A percentile compares a stretch with the other conserved stretches of the same genome.
phyloP scores from a whole-genome alignment of 2,888 invertebrate genomes.

The Macrosiphum euphorbiae region DNA sequence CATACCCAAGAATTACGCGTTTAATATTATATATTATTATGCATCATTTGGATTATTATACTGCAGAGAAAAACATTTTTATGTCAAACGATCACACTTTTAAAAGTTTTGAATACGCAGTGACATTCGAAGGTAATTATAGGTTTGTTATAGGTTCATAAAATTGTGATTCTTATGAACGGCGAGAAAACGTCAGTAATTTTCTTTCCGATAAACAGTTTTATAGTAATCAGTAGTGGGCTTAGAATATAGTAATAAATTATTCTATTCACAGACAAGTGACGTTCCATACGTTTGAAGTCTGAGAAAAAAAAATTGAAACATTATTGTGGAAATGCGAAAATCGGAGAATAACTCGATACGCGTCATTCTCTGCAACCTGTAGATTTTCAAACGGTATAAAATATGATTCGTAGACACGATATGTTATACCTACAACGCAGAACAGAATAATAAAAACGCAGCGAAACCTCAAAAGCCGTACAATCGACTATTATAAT shows the following conservation, averaged over 20 bases:
- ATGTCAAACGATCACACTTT: neutral
- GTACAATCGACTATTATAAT: neutral
- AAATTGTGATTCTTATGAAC: neutral
- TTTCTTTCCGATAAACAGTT: neutral
- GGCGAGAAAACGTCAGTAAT: neutral
- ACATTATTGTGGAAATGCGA: neutral
- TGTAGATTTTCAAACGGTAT: neutral
- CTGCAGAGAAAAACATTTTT: neutral
- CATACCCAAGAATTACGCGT: neutral
- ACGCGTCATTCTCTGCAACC: neutral
- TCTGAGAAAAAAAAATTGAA: neutral
- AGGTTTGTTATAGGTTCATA: too few relatives aligned
- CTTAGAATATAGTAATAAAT: neutral
- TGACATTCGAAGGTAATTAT: neutral
- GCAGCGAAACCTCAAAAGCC: constrained; percentile 25
- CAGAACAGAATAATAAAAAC: neutral
- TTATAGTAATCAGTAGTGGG: neutral
- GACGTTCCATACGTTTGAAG: neutral
- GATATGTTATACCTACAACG: neutral
- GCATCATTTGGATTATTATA: neutral
- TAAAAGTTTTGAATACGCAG: too few relatives aligned
- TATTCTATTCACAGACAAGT: neutral
- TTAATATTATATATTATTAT: neutral
- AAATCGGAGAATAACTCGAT: neutral
- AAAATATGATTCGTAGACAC: neutral